Base-by-base conservation (phyloP, 2,113 vertebrate genomes). In the Salminus brasiliensis region DNA sequence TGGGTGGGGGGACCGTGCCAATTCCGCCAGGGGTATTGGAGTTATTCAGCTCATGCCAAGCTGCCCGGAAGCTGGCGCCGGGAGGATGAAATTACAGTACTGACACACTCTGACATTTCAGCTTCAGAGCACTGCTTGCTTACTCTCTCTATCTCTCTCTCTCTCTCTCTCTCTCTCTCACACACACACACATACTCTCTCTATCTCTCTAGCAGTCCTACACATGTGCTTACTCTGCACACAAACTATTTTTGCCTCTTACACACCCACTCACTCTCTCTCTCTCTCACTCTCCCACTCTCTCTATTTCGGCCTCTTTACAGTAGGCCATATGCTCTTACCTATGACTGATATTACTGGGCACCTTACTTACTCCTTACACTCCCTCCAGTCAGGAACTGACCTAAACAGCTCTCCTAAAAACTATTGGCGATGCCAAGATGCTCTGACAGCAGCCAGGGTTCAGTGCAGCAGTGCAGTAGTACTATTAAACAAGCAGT, bases 21-120 rank as follows among this genome's bases (percentile, higher is more conserved):
- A 66, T 34, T 32, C 78, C 55, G 41, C 27, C 32, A 69, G 74
- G 81, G 65, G 74, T 52, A 52, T 65, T 72, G 49, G 18, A 75
- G 73, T 74, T 76, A 82, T 88, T 88, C 76, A 83, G 30, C 45
- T 49, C 65, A 71, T 87, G 83, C 85, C 88, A 87, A 84, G 67
- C 30, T 57, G 82, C 78, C 84, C 75, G 82, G 83, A 85, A 88
- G 73, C 85, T 86, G 87, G 87, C 85, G 73, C 57, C 70, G 67
- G 76, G 73, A 63, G 69, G 72, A 81, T 90, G 79, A 84, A 88
- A 86, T 87, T 80, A 85, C 83, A 85, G 73, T 81, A 82, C 76
- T 72, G 60, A 74, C 34, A 62, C 62, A 80, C 27, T 23, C 53
- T 83, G 86, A 85, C 84, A 87, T 90, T 84, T 83, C 79, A 85